A percentile compares a stretch with the other conserved stretches of the same genome.
These are phyloP conservation scores for Mergus octosetaceus DNA, from an alignment of 2,797 vertebrate genomes.

Conservation along the genomic window DNA sequence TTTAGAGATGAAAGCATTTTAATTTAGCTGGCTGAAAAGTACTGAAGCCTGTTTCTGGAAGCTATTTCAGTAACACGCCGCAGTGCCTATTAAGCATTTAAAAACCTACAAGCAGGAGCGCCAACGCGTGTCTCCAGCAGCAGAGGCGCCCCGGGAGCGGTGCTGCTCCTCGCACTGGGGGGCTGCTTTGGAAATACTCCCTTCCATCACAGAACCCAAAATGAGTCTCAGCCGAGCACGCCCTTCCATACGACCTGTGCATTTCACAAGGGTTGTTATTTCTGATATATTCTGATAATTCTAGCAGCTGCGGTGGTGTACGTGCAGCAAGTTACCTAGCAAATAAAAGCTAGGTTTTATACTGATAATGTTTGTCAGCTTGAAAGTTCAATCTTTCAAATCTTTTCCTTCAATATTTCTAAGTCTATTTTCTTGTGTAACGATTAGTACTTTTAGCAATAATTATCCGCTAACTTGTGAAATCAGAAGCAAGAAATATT, in stretches of 20 bases:
- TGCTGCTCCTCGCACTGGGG: no score
- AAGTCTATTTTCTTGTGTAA: neutral
- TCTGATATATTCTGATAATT: accelerated
- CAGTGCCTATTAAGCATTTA: neutral
- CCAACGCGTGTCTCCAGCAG: no score
- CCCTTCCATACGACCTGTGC: accelerated
- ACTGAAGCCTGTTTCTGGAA: no score
- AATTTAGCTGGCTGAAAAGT: conserved; percentile 5
- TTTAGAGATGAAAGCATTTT: conserved; percentile 10
- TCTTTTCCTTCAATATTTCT: neutral
- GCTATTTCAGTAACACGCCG: neutral
- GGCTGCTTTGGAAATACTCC: no score
- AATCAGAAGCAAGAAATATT: neutral
- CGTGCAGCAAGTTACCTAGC: accelerated
- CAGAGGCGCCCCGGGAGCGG: no score
- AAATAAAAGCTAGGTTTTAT: neutral
- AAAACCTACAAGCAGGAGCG: no score
- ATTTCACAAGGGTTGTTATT: accelerated
- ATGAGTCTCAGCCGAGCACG: neutral
- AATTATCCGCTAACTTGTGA: neutral
- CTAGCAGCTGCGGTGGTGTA: neutral
- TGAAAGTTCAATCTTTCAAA: neutral
- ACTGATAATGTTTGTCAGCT: no score
- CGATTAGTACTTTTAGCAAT: neutral
- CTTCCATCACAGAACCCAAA: neutral